Evolutionary conservation across 2,797 vertebrate genomes (phyloP), one percentile per base, ranked within the genome.

Genomic region (Sebastes diploproa): DNA sequence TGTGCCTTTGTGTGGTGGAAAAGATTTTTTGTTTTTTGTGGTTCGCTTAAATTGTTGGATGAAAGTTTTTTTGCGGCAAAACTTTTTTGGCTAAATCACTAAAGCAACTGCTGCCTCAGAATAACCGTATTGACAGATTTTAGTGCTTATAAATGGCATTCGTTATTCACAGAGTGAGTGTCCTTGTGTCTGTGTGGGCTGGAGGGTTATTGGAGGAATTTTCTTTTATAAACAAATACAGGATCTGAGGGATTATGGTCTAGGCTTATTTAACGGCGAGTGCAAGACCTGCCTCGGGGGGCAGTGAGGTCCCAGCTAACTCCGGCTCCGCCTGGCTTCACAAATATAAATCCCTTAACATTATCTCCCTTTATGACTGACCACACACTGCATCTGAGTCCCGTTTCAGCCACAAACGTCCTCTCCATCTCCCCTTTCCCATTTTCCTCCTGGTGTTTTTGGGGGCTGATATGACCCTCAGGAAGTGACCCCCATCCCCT

Each of bases 181-280:
- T 91, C 86, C 83, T 72, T 85, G 89, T 70, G 86, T 91, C 86
- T 93, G 92, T 94, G 94, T 94, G 94, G 93, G 91, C 90, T 68
- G 70, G 72, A 81, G 78, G 76, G 85, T 88, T 93, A 75, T 93
- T 90, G 88, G 86, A 92, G 85, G 91, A 94, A 93, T 94, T 91
- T 85, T 91, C 90, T 80, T 91, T 83, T 75, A 81, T 87, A 94
- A 95, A 95, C 93, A 95, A 92, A 91, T 89, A 91, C 92, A 92
- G 93, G 93, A 94, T 94, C 90, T 86, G 65, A 81, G 89, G 92
- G 93, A 94, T 95, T 95, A 95, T 74, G 88, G 88, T 85, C 56
- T 23, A 54, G 88, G 91, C 89, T 93, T 93, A 91, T 91, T 93
- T 91, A 90, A 93, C 62, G 82, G 85, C 80, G 79, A 92, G 86